Base-by-base conservation (phyloP, 2,888 invertebrate genomes). In the Plutella xylostella region DNA sequence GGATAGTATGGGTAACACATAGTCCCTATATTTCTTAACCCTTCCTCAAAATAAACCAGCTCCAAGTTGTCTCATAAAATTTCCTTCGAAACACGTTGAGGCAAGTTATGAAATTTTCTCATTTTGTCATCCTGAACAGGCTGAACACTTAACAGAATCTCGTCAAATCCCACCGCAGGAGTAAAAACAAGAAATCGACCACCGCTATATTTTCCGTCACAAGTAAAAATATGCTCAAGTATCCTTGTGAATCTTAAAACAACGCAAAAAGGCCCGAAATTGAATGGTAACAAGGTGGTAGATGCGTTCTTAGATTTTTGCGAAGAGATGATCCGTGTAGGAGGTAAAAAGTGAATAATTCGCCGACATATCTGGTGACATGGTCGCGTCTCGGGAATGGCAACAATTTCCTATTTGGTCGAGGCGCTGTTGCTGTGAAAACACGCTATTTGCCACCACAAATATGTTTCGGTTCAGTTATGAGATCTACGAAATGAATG, bases 311-410 rank as follows among this genome's bases (percentile, higher is more conserved):
- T 62, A 60, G 48, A 53, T 51, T 52, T 51, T 52, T 56, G 55
- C 55, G 51, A 51, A 54, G 53, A 51, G 60, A 65, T 70, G 60
- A 65, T 67, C 65, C 66, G 60, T 58, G 57, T 63, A 63, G 68
- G 66, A 68, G 65, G 68, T 68, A 70, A 74, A 76, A 78, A 72
- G 69, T 67, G 72, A 72, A 76, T 75, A 72, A 75, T 76, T 77
- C 71, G 61, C 65, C 60, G 65, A 68, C 65, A 71, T 65, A 69
- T 74, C 68, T 68, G 60, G 63, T 59, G 68, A 69, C 68, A 66
- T 64, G 63, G 68, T 60, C 63, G 67, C 68, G 68, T 63, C 68
- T 67, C 55, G 72, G 68, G 72, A 74, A 60, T 60, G 65, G 63
- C 69, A 67, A 72, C 72, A 69, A 70, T 72, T 72, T 73, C 67